Base-by-base conservation (phyloP, 92 coral and sea anemone species). In the Diadumene lineata region DNA sequence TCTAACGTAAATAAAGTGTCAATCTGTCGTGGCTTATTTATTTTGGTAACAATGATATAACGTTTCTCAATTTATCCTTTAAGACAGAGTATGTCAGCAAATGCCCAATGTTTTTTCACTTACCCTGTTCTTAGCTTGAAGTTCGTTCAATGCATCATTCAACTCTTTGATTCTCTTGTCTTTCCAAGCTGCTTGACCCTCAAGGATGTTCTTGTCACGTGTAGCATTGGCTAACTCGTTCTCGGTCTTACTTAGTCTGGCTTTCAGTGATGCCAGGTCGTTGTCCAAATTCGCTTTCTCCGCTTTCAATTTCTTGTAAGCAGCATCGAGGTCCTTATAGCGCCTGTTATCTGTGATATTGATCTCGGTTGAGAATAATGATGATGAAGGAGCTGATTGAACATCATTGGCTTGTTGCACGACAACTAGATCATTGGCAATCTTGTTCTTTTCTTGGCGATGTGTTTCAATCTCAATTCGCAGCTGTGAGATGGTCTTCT, bases 131-230 rank as follows among this genome's bases (percentile, higher is more conserved):
- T 81, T 88, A 27, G 92, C 68, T 60, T 91, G 92, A 26, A 88
- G 81, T 62, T 79, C 87, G 43, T 88, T 78, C 43, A 91, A 76
- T 3, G 86, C 83, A 17, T 79, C 92, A 70, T 96, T 94, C 81
- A 96, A 66, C 66, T 96, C 96, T 26, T 84, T 78, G 53, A 92
- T 87, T 56, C 94, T 81, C 84, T 96, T 92, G 28, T 79, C 82
- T 66, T 85, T 89, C 83, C 86, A 93, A 50, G 86, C 92, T 19
- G 85, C 64, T 66, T 96, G 98, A 34, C 94, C 96, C 64, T 96
- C 94, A 7, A 88, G 81, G 31, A 84, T 89, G 46, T 91, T 91
- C 72, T 88, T 91, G 21, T 85, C 84, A 29, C 97, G 87, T 84
- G 79, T 88, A 15, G 73, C 31, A 38, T 83, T 80, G 27, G 93